phyloP scores from a whole-genome alignment of 2,113 vertebrate genomes.

The Zapus hudsonius region DNA sequence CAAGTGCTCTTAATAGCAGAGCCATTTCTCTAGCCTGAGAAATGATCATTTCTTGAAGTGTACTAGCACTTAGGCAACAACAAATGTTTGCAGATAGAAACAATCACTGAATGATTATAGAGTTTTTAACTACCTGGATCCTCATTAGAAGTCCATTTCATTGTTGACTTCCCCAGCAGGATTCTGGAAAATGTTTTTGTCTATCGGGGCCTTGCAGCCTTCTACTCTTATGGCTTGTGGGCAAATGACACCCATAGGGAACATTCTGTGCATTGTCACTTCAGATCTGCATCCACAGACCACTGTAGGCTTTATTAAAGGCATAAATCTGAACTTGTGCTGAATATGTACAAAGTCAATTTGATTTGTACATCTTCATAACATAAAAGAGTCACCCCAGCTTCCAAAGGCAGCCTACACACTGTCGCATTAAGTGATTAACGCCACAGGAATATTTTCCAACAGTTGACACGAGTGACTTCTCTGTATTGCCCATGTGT shows the following conservation, averaged over 20 bases:
- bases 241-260: constrained; percentile 54
- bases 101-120: not conserved
- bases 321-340: constrained; percentile 72
- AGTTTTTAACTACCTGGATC: not conserved
- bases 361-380: constrained; percentile 69
- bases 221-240: constrained; percentile 18
- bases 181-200: constrained; percentile 39
- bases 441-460: constrained; percentile 22
- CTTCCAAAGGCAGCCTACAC: constrained; percentile 49
- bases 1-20: too few species aligned
- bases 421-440: constrained; percentile 59
- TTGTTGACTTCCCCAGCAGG: constrained; percentile 51
- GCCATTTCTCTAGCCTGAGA: too few species aligned
- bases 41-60: constrained; percentile 17
- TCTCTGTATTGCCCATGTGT: constrained; percentile 12
- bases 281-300: constrained; percentile 37
- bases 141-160: constrained; percentile 53
- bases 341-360: constrained; percentile 64
- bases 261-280: constrained; percentile 43
- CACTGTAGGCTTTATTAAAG: constrained; percentile 72
- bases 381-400: constrained; percentile 40
- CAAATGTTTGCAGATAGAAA: constrained; percentile 43
- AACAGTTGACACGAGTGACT: not conserved
- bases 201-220: not conserved
- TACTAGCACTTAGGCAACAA: not conserved